These are phyloP conservation scores for Litoditis marina DNA, from an alignment of 2,888 invertebrate genomes.

Conservation along the genomic window DNA sequence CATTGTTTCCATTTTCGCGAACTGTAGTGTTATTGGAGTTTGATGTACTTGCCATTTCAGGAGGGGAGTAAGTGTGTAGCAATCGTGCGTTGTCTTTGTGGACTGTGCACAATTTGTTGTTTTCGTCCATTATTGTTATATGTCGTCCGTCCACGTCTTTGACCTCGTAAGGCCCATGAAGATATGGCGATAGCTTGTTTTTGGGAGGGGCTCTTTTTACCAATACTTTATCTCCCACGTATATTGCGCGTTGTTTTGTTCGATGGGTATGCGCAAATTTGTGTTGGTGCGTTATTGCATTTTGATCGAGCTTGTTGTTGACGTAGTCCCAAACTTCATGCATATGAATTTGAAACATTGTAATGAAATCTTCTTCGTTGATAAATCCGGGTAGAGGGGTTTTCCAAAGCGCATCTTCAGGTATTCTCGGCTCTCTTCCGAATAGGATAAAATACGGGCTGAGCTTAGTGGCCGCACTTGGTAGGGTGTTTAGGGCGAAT, in stretches of 20 bases:
- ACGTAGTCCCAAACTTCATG: background rate
- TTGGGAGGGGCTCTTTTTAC: slow-evolving; percentile 6
- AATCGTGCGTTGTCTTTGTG: no score
- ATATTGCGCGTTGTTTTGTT: background rate
- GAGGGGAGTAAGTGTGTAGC: no score
- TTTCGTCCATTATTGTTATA: no score
- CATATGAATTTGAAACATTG: background rate
- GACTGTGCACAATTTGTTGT: no score
- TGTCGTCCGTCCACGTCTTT: no score
- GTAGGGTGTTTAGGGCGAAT: slow-evolving; percentile 10
- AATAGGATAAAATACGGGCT: slow-evolving; percentile 7
- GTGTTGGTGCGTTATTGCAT: background rate
- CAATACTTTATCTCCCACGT: slow-evolving; percentile 4
- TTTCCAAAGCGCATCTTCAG: background rate
- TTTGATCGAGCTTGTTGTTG: background rate
- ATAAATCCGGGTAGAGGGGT: background rate
- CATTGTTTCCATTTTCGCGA: no score
- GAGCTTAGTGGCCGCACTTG: background rate
- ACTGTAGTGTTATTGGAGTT: no score
- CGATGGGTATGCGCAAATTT: background rate
- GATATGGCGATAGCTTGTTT: slow-evolving; percentile 15
- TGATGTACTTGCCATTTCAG: no score
- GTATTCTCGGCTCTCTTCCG: slow-evolving; percentile 5
- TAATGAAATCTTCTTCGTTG: slow-evolving; percentile 1
- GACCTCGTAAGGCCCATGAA: slow-evolving; percentile 13